Percentiles rank a stretch among this genome's conserved stretches.
Evolutionary conservation across 2,113 vertebrate genomes (phyloP).

Genomic region (Sturnira hondurensis): DNA sequence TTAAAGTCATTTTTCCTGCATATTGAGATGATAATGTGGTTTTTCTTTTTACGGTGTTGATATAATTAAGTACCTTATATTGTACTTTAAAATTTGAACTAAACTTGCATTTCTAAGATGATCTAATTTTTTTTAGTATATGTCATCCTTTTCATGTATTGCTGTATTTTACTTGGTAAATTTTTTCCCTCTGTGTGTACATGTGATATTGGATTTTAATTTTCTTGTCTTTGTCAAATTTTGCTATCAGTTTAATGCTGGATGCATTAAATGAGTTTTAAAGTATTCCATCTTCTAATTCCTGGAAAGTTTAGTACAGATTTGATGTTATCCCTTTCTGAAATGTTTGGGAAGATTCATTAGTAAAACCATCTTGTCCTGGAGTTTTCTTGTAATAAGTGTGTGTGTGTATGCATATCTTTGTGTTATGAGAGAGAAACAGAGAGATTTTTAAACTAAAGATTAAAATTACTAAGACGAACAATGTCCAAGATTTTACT

Average conservation of each 20-base stretch:
- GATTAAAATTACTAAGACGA: background rate
- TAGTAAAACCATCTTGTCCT: background rate
- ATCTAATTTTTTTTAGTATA: background rate
- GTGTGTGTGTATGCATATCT: background rate
- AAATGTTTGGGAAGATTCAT: background rate
- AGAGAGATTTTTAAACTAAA: background rate
- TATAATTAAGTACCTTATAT: background rate
- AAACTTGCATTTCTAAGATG: background rate
- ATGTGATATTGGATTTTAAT: background rate
- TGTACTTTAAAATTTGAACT: background rate
- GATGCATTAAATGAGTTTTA: background rate
- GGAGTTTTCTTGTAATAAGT: background rate
- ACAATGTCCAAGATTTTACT: no score
- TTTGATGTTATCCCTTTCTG: background rate
- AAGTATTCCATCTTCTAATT: background rate
- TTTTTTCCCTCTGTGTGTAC: background rate
- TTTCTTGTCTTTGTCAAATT: background rate
- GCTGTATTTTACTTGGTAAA: background rate
- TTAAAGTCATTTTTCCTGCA: background rate
- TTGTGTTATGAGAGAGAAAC: background rate
- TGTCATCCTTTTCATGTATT: background rate
- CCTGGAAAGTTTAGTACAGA: background rate
- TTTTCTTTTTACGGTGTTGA: background rate
- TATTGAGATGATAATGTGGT: background rate
- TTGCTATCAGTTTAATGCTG: background rate